Evolutionary conservation across 2,113 vertebrate species (phyloP).

Genomic region (Mastomys coucha): DNA sequence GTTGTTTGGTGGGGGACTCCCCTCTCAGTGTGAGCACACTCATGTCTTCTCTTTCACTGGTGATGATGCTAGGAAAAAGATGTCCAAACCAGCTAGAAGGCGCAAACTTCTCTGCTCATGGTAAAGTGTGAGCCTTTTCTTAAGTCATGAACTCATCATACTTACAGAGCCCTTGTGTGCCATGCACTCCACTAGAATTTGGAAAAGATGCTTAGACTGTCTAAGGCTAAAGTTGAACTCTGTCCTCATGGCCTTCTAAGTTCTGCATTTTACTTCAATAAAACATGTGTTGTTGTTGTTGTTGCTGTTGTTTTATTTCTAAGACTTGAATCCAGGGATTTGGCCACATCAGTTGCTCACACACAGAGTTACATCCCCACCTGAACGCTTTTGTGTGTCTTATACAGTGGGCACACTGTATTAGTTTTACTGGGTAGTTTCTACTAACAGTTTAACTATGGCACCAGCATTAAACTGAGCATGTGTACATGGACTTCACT

Average conservation of each 20-base stretch:
- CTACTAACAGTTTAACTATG: neutral
- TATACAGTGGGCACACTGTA: too few species aligned
- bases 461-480: neutral
- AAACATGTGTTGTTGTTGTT: too few species aligned
- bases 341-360: neutral
- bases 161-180: constrained; percentile 93
- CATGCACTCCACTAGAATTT: constrained; percentile 94
- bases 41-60: neutral
- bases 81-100: neutral
- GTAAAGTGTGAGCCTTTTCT: neutral
- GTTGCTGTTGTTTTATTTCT: neutral
- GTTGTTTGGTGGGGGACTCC: neutral
- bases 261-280: neutral
- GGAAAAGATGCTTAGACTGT: constrained; percentile 89
- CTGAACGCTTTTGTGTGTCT: neutral
- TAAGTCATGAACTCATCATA: constrained; percentile 66
- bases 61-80: neutral
- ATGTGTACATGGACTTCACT: neutral
- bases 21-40: neutral
- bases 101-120: neutral
- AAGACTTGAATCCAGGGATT: neutral
- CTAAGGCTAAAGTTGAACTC: constrained; percentile 84
- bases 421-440: neutral
- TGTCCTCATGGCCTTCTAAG: neutral
- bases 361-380: neutral